Percentiles rank a stretch among this genome's conserved stretches.
These are phyloP conservation scores for Oreortyx pictus DNA, from an alignment of 2,797 vertebrate genomes.

Conservation along the genomic window DNA sequence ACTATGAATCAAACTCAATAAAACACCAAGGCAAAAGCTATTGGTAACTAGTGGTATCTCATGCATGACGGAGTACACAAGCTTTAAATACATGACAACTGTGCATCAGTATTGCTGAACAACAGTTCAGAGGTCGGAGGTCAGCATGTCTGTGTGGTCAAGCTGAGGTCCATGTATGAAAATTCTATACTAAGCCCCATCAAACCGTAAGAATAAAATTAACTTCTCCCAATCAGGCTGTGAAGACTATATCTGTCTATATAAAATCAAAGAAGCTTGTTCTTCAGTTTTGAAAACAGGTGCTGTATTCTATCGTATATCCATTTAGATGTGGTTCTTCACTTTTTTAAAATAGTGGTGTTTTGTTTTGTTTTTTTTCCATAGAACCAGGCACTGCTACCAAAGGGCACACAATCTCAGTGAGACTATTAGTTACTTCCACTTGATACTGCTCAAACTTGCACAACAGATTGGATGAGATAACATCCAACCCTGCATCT, in stretches of 20 bases:
- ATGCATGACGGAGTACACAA: background rate
- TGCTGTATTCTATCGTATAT: background rate
- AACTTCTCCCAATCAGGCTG: background rate
- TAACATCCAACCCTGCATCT: too few relatives aligned
- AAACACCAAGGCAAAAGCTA: background rate
- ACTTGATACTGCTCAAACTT: background rate
- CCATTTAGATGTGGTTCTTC: background rate
- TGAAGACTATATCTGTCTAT: background rate
- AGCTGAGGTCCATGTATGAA: background rate
- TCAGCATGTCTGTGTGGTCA: background rate
- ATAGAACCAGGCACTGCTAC: background rate
- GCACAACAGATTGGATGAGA: too few relatives aligned
- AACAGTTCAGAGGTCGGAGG: background rate
- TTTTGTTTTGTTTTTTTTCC: background rate
- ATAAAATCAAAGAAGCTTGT: background rate
- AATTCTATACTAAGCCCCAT: background rate
- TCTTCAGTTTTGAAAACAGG: background rate
- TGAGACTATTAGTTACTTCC: background rate
- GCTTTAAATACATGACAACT: background rate
- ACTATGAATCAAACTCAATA: background rate
- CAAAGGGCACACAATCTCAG: background rate
- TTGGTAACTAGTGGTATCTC: background rate
- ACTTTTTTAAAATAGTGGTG: background rate
- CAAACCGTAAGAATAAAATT: background rate
- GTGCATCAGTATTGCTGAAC: background rate